A percentile compares a stretch with the other conserved stretches of the same genome.
Conservation (phyloP, 2,888 invertebrate species). For the Drosophila macrothrix region DNA sequence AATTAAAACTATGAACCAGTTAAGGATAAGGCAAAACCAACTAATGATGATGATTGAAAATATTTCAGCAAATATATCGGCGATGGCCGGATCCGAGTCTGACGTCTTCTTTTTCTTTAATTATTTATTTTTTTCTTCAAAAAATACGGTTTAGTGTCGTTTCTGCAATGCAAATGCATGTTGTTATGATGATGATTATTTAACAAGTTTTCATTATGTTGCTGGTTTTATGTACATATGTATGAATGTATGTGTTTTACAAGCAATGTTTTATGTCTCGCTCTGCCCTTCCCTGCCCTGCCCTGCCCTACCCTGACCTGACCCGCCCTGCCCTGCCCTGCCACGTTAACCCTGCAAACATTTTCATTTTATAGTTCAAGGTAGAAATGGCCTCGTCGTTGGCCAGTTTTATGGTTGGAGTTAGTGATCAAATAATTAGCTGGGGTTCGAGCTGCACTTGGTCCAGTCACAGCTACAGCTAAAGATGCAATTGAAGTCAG, state of each 20-base stretch:
- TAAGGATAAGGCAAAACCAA: not conserved
- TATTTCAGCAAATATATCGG: not conserved
- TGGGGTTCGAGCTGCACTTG: constrained; percentile 12
- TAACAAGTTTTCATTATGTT: constrained; percentile 61
- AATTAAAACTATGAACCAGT: not conserved
- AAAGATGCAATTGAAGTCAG: constrained; percentile 16
- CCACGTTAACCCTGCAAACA: constrained; percentile 3
- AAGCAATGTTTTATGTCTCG: constrained; percentile 15
- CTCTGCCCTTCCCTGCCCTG: not conserved
- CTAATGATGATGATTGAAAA: not conserved
- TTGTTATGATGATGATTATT: constrained; percentile 42
- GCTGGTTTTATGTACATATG: constrained; percentile 36
- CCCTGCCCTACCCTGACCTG: not conserved
- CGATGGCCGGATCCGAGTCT: not conserved
- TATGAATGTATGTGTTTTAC: constrained; percentile 27
- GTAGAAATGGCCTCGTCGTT: constrained; percentile 50
- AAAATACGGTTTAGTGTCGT: constrained; percentile 24
- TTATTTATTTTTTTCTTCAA: not conserved
- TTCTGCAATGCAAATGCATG: constrained; percentile 8
- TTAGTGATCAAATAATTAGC: constrained; percentile 53
- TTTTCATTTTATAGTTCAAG: constrained; percentile 77
- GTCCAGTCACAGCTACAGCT: constrained; percentile 2
- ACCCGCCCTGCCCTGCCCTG: not conserved
- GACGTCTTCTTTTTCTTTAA: not conserved
- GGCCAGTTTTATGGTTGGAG: constrained; percentile 16